Base-by-base conservation (phyloP, 2,888 invertebrate genomes). In the Blastobasis lacticolella region DNA sequence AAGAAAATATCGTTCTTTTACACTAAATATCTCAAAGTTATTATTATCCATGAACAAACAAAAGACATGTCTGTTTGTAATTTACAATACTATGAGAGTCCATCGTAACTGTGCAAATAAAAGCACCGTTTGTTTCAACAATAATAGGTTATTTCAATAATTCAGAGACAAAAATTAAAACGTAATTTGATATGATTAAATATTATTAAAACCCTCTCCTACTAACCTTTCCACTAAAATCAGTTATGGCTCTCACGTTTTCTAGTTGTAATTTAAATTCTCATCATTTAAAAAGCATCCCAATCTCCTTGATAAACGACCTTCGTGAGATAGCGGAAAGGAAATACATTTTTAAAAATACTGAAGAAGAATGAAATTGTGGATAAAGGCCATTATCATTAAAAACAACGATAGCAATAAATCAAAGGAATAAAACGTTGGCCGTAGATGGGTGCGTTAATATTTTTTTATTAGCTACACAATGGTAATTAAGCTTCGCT, bases 221-320 rank as follows among this genome's bases (percentile, higher is more conserved):
- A 23, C 23, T 23, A 23, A 23, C 23, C 23, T 23, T 23, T 23
- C 23, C 23, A 23, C 23, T 23, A n/a, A 45, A 45, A 45, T 45
- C 44, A 10, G 10, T 23, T 23, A 46, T 8, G 46, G 38, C 7
- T 37, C 37, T 41, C 41, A 48, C 41, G 41, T 46, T 42, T 10
- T 49, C 43, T 45, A 45, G 41, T 42, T 50, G 50, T 49, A 50
- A 50, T 53, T 53, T 50, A 50, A 53, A 53, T 42, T 46, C 49
- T 50, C 46, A 50, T 56, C 50, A 45, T 50, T 53, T 53, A 50
- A 75, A 68, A 69, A 64, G 59, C 66, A 71, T 67, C 64, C 62
- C 66, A 71, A 76, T 77, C 73, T 70, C 61, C 58, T 69, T 76
- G 73, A 79, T 72, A 77, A 81, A 78, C 64, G 73, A 75, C 66